A percentile compares a stretch with the other conserved stretches of the same genome.
Evolutionary conservation across 2,888 invertebrate species (phyloP).

Genomic region (Lasius fuliginosus): DNA sequence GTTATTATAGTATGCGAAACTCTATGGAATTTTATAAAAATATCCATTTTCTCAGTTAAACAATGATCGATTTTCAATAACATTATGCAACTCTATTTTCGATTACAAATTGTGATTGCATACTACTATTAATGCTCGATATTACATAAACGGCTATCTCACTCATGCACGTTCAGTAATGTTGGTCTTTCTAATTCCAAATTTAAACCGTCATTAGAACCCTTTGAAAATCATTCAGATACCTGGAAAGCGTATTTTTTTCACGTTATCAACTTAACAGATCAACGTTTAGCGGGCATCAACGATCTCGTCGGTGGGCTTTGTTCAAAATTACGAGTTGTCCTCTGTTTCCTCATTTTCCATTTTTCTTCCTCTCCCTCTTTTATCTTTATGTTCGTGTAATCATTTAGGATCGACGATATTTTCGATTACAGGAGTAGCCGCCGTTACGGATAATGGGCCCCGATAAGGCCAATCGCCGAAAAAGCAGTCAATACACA

Average conservation of each 20-base stretch:
- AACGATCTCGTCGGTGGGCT: conserved; percentile 62
- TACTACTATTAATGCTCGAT: background rate
- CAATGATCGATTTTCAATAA: background rate
- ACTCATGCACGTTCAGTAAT: background rate
- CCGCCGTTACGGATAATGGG: conserved; percentile 80
- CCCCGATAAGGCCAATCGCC: conserved; percentile 79
- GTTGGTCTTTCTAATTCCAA: background rate
- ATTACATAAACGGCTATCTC: background rate
- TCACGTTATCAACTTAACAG: conserved; percentile 65
- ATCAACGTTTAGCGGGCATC: conserved; percentile 58
- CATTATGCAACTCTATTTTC: background rate
- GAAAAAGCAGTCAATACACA: conserved; percentile 63
- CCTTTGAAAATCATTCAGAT: conserved; percentile 9
- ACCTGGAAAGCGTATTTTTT: conserved; percentile 35
- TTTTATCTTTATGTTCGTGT: conserved; percentile 56
- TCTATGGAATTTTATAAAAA: background rate
- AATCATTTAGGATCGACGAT: conserved; percentile 75
- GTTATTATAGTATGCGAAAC: background rate
- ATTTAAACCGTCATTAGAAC: conserved; percentile 25
- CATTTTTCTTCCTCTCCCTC: conserved; percentile 26
- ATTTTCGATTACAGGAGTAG: conserved; percentile 77
- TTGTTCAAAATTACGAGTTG: conserved; percentile 68
- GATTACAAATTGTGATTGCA: background rate
- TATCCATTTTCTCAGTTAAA: background rate
- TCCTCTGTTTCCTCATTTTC: conserved; percentile 26